A percentile compares a stretch with the other conserved stretches of the same genome.
phyloP scores from a whole-genome alignment of 2,797 vertebrate genomes.

The Danio kyathit region DNA sequence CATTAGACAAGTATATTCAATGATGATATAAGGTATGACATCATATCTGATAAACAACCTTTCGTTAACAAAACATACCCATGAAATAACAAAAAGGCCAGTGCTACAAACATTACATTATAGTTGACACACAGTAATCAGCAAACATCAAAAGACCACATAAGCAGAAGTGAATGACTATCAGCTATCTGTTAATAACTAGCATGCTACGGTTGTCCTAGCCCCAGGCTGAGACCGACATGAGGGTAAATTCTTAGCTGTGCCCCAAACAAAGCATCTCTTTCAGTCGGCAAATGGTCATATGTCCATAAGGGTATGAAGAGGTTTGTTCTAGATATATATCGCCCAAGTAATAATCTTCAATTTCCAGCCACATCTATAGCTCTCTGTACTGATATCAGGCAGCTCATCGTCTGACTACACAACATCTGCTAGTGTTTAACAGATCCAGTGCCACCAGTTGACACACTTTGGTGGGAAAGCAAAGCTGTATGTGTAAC shows the following conservation, averaged over 20 bases:
- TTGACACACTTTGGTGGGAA: not conserved
- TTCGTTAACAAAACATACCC: not conserved
- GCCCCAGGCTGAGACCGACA: conserved; percentile 8
- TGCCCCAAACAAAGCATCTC: conserved; percentile 29
- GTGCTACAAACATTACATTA: not conserved
- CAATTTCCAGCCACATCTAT: conserved; percentile 5
- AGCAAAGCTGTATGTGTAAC: not conserved
- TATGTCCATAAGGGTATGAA: conserved; percentile 1
- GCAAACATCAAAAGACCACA: conserved; percentile 22
- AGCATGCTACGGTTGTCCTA: not conserved
- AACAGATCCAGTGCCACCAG: conserved; percentile 18
- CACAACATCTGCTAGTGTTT: conserved; percentile 7
- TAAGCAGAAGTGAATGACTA: conserved; percentile 10
- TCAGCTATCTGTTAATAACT: conserved; percentile 1
- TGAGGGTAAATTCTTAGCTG: conserved; percentile 8
- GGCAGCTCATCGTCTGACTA: not conserved
- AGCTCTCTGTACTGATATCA: conserved; percentile 4
- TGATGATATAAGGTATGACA: not conserved
- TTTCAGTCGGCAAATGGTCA: conserved; percentile 13
- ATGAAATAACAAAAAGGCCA: not conserved
- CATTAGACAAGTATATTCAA: not conserved
- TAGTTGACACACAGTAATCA: not conserved
- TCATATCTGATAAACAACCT: not conserved
- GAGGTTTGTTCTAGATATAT: conserved; percentile 31
- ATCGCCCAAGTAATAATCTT: conserved; percentile 22